phyloP scores from a whole-genome alignment of 1,140 invertebrate species.

The Yoshiicerus persimilis region DNA sequence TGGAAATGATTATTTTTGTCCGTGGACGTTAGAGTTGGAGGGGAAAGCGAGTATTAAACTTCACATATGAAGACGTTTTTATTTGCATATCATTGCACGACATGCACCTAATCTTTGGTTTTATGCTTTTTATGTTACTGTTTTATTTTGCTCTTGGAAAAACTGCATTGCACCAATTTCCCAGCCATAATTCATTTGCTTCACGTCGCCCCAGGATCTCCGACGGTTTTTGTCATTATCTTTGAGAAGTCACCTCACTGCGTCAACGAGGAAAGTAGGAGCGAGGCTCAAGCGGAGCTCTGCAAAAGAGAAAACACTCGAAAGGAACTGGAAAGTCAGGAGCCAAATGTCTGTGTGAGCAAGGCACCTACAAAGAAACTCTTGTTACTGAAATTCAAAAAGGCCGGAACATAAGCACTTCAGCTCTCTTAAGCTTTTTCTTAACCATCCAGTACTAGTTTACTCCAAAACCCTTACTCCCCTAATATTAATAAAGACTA shows the following conservation, averaged over 20 bases:
- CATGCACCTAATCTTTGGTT: not conserved
- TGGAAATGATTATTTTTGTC: no score
- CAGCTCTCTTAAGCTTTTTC: not conserved
- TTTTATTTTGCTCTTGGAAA: not conserved
- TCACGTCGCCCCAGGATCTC: not conserved
- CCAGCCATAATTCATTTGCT: not conserved
- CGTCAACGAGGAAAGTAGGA: not conserved
- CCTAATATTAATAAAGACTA: no score
- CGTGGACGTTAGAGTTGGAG: no score
- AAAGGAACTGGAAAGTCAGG: not conserved
- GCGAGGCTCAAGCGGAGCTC: no score
- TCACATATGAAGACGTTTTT: not conserved
- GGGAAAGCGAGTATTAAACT: not conserved
- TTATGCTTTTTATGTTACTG: conserved; percentile 4
- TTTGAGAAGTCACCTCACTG: not conserved
- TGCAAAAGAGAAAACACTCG: not conserved
- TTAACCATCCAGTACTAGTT: not conserved
- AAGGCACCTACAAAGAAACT: not conserved
- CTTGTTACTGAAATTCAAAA: not conserved
- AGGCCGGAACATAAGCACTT: not conserved
- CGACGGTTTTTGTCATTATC: not conserved
- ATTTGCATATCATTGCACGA: not conserved
- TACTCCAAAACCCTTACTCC: not conserved
- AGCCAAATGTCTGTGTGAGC: not conserved
- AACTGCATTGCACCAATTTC: conserved; percentile 16